These are phyloP conservation scores for Subacronicta megacephala DNA, from an alignment of 2,888 invertebrate species.

Conservation along the genomic window DNA sequence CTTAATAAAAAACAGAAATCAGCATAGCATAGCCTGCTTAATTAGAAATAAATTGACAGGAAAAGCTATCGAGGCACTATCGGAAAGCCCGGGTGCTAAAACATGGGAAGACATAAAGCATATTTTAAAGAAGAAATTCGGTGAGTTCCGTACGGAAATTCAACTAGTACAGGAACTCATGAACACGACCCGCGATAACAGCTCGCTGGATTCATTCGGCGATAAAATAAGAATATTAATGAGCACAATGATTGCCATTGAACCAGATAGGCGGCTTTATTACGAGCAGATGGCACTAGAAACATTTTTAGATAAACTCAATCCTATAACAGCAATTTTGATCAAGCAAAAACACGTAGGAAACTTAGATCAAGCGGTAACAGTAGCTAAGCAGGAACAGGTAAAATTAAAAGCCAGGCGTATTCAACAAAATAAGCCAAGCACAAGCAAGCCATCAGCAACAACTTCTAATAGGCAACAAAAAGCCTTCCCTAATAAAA, in stretches of 20 bases:
- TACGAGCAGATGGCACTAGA: constrained; percentile 51
- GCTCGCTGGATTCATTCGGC: constrained; percentile 12
- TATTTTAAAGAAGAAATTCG: constrained; percentile 32
- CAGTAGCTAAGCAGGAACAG: constrained; percentile 52
- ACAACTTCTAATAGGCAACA: constrained; percentile 5
- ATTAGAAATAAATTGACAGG: constrained; percentile 52
- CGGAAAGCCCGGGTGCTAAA: constrained; percentile 1
- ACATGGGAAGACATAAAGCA: constrained; percentile 37
- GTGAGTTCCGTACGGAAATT: constrained; percentile 41
- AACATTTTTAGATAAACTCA: constrained; percentile 43
- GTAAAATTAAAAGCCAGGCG: constrained; percentile 21
- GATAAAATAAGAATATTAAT: constrained; percentile 33
- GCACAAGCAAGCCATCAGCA: neutral
- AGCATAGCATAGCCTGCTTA: constrained; percentile 36
- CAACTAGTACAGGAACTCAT: constrained; percentile 47
- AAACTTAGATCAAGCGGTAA: constrained; percentile 47
- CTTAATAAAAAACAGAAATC: constrained; percentile 28
- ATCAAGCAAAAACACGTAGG: constrained; percentile 35
- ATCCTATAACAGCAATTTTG: constrained; percentile 44
- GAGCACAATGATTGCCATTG: constrained; percentile 6
- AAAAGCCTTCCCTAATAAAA: constrained; percentile 3
- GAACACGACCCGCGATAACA: constrained; percentile 22
- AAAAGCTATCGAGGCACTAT: constrained; percentile 21
- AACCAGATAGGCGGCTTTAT: constrained; percentile 17
- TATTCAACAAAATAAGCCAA: constrained; percentile 1